Percentiles rank a stretch among this genome's conserved stretches.
Evolutionary conservation across 2,797 vertebrate genomes (phyloP).

Genomic region (Heteromormyrus szaboi): DNA sequence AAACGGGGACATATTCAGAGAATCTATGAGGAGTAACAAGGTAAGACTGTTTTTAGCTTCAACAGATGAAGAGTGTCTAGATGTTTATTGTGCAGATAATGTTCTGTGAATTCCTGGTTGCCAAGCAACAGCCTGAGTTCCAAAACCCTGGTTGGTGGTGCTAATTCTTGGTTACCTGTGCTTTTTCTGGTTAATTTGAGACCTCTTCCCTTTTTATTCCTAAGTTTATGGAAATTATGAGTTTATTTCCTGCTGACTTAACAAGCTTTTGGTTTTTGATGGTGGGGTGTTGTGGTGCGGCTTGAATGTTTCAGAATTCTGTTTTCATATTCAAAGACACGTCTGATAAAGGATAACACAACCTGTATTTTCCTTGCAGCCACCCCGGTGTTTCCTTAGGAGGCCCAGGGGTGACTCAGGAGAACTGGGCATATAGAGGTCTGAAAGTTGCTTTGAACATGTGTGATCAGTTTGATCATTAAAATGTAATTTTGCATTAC

Average conservation of each 20-base stretch:
- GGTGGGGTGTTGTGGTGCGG: background rate
- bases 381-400: background rate
- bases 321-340: background rate
- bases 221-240: background rate
- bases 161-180: background rate
- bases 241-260: background rate
- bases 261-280: background rate
- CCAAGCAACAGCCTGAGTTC: background rate
- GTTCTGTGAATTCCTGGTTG: background rate
- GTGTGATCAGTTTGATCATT: background rate
- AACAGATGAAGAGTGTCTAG: background rate
- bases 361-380: background rate
- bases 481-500: background rate
- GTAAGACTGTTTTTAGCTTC: constrained; percentile 10
- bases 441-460: background rate
- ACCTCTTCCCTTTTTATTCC: background rate
- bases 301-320: background rate
- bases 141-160: background rate
- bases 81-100: background rate
- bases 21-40: background rate
- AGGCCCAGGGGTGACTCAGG: background rate
- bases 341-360: background rate
- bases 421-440: background rate
- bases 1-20: background rate
- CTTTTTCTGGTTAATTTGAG: background rate